These are phyloP conservation scores for Xiphophorus couchianus DNA, from an alignment of 2,113 vertebrate species.

Conservation along the genomic window DNA sequence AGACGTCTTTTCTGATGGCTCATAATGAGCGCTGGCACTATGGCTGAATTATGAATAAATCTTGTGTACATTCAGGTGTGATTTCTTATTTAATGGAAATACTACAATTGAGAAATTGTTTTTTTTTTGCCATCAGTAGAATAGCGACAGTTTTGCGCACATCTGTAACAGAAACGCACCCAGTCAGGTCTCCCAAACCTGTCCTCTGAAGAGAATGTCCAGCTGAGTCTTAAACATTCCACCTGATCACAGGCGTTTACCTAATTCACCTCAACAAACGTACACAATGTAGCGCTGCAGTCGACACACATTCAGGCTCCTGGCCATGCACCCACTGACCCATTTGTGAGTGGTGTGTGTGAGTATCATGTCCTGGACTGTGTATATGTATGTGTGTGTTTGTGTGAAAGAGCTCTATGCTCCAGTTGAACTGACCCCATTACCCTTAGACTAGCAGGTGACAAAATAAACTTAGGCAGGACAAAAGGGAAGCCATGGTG, in stretches of 20 bases:
- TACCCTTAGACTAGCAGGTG: constrained; percentile 81
- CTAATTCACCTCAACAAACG: constrained; percentile 57
- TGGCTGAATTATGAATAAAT: no score
- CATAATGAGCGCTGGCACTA: no score
- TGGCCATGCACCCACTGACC: constrained; percentile 38
- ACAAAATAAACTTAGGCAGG: constrained; percentile 81
- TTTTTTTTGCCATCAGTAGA: no score
- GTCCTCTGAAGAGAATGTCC: constrained; percentile 35
- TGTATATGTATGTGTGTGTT: not conserved
- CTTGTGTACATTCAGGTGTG: no score
- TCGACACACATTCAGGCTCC: constrained; percentile 20
- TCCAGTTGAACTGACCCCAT: constrained; percentile 60
- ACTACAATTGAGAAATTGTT: no score
- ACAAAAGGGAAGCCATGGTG: constrained; percentile 74
- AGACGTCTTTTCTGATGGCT: no score
- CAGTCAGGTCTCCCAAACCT: not conserved
- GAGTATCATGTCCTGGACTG: constrained; percentile 17
- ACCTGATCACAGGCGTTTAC: constrained; percentile 56
- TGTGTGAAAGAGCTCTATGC: constrained; percentile 11
- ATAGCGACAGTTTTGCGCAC: no score
- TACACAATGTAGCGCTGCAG: constrained; percentile 66
- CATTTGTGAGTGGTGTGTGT: constrained; percentile 27
- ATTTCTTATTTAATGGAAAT: no score
- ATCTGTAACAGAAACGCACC: no score
- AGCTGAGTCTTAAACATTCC: constrained; percentile 70